Evolutionary conservation across 2,888 invertebrate genomes (phyloP), one percentile per base, ranked within the genome.

Genomic region (Clitarchus hookeri): DNA sequence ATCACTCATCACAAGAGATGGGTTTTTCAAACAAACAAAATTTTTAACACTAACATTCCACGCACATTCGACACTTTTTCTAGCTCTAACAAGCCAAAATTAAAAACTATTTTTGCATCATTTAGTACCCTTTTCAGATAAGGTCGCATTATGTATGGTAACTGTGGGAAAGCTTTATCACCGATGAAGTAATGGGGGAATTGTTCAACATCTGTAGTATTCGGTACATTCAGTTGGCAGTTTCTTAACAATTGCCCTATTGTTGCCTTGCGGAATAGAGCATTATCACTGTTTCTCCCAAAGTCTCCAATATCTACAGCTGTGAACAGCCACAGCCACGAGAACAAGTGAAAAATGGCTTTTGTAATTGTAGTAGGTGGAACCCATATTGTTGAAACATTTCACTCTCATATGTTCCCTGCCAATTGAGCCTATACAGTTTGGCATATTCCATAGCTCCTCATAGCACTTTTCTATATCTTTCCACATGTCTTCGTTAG

Each of bases 161-260:
- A 48, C 44, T 87, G 79, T 36, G 87, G 86, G 84, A 87, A 87
- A n/a, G 87, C 87, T 84, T 87, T 87, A 84, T 87, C 87, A 25
- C 82, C 87, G 6, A 87, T 85, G n/a, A 85, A 87, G 54, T 26
- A 86, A 82, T 85, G 77, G 13, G 85, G 87, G 44, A 87, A 85
- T 27, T 9, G 80, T 25, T 36, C 36, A 8, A 8, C 16, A 82
- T 82, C 8, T 82, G 27, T 82, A 36, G 13, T n/a, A 36, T 27
- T 82, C 25, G 86, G 84, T 8, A 85, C 77, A n/a, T 86, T 53
- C 82, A 86, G 54, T 44, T 44, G n/a, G n/a, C 44, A 53, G 25
- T 82, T 19, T n/a, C 79, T 48, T 25, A 86, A 44, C 19, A 19
- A 26, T 27, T 84, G 54, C 2, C 84, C 84, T 82, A 36, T 12